Base-by-base conservation (phyloP, 2,113 vertebrate genomes). In the Odontesthes bonariensis region DNA sequence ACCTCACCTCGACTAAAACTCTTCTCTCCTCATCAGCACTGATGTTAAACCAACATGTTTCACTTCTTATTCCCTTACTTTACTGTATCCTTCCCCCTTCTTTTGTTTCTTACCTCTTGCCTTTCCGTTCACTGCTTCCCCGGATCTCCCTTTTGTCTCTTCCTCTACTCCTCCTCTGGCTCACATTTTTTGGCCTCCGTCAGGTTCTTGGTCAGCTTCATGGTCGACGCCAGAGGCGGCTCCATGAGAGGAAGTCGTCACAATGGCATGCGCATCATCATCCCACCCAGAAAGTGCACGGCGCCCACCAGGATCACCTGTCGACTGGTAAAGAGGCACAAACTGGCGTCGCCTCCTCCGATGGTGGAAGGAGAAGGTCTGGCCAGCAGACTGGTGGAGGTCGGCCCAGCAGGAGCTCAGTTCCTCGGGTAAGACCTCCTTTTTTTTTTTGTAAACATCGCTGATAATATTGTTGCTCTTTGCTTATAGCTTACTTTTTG, bases 331-430 rank as follows among this genome's bases (percentile, higher is more conserved):
- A 99, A 98, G 95, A 96, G 97, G 70, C 97, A 98, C 93, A 99
- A 98, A 54, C 94, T 99, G 91, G 98, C 98, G 59, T 96, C 95
- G 58, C 97, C 96, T 33, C 98, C 98, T 1, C 98, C 98, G 0
- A 99, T 99, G 98, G 98, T 99, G 82, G 98, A 99, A 92, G 98
- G 98, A 87, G 98, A 99, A 93, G 98, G 98, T 75, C 91, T 99
- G 90, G 96, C 97, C 59, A 99, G 98, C 92, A 95, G 98, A 4
- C 93, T 99, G 83, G 97, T 99, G 75, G 98, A 99, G 93, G 98
- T 99, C 91, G 98, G 98, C 20, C 98, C 98, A 1, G 95, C 98
- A 0, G 98, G 98, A 88, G 98, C 98, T 71, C 98, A 99, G 79
- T 99, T 99, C 87, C 94, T 99, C 88, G 98, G 98, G 98, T 99